Conservation (phyloP, 2,797 vertebrate genomes). For the Coregonus suidteri region DNA sequence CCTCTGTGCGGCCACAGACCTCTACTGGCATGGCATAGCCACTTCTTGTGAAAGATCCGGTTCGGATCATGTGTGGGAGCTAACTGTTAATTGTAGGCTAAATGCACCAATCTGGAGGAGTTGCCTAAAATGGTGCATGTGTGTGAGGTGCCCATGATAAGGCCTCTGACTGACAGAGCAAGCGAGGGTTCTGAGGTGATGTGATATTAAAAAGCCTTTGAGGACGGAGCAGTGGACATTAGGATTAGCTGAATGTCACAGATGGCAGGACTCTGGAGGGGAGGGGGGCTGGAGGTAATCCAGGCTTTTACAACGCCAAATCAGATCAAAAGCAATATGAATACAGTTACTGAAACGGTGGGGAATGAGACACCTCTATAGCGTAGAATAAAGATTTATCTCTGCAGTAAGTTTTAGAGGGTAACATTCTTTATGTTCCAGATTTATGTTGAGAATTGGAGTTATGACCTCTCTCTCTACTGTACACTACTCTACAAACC, state of each 20-base stretch:
- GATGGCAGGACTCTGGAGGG: conserved; percentile 53
- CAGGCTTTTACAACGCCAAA: conserved; percentile 50
- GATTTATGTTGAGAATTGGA: too few species aligned
- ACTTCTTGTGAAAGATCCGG: neutral
- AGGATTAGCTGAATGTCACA: conserved; percentile 64
- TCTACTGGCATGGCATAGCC: neutral
- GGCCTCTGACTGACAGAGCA: conserved; percentile 26
- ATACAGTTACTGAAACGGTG: conserved; percentile 11
- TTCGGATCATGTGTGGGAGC: conserved; percentile 16
- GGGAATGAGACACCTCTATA: neutral
- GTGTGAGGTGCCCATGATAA: conserved; percentile 21
- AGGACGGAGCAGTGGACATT: conserved; percentile 38
- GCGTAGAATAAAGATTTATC: too few species aligned
- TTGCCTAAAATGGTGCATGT: conserved; percentile 14
- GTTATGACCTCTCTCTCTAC: too few species aligned
- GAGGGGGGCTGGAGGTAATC: conserved; percentile 54
- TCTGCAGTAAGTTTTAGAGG: too few species aligned
- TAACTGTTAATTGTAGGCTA: neutral
- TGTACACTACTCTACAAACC: too few species aligned
- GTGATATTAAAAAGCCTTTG: conserved; percentile 46
- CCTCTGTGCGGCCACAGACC: neutral
- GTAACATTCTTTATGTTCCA: too few species aligned
- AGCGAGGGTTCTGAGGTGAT: conserved; percentile 46
- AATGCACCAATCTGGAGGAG: conserved; percentile 17
- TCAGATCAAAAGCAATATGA: conserved; percentile 32